phyloP scores from a whole-genome alignment of 2,113 vertebrate genomes.

The Xyliphius kryptos region DNA sequence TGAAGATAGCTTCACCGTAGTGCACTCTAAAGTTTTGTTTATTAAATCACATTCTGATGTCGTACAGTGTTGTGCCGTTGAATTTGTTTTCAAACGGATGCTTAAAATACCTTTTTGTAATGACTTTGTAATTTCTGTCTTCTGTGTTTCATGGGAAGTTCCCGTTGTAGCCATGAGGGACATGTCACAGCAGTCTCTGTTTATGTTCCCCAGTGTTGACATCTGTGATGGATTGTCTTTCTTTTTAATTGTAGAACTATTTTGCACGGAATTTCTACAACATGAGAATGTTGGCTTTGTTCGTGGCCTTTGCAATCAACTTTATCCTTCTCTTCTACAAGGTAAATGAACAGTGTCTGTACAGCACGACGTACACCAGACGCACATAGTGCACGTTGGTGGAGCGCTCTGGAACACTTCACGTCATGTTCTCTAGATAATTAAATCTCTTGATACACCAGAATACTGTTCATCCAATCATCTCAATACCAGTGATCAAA shows the following conservation, averaged over 20 bases:
- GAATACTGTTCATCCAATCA: too few relatives aligned
- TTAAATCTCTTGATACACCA: too few relatives aligned
- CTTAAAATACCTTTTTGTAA: too few relatives aligned
- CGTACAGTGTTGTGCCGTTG: too few relatives aligned
- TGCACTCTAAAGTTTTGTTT: too few relatives aligned
- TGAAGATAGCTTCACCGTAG: not conserved
- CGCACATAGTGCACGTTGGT: too few relatives aligned
- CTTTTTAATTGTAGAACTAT: constrained; percentile 77
- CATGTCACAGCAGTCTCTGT: not conserved
- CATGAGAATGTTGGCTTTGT: constrained; percentile 95
- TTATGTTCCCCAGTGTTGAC: not conserved
- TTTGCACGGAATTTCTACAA: constrained; percentile 98
- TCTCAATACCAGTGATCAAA: too few relatives aligned
- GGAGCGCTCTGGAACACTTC: too few relatives aligned
- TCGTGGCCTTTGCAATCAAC: constrained; percentile 96
- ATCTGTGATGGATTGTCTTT: constrained; percentile 8
- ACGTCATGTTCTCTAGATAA: too few relatives aligned
- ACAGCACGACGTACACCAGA: not conserved
- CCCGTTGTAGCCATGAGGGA: not conserved
- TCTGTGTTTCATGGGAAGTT: constrained; percentile 6
- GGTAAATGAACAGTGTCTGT: constrained; percentile 57
- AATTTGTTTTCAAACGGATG: too few relatives aligned
- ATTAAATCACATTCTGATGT: too few relatives aligned
- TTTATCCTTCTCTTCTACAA: constrained; percentile 97
- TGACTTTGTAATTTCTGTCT: not conserved